Percentiles rank a stretch among this genome's conserved stretches.
Evolutionary conservation across 1,140 invertebrate genomes (phyloP).

Genomic region (Macrobrachium rosenbergii): DNA sequence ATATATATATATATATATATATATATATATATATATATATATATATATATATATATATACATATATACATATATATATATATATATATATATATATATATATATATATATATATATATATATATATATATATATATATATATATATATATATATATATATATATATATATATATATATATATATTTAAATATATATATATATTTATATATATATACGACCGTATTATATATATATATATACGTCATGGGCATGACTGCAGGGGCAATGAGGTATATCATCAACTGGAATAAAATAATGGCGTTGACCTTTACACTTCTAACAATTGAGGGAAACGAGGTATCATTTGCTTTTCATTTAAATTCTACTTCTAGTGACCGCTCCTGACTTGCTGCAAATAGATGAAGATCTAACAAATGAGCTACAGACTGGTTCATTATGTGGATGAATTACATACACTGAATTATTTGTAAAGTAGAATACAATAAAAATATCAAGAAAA

Average conservation of each 20-base stretch:
- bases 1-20: not conserved
- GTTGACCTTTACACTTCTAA: too few species aligned
- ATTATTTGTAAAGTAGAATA: too few species aligned
- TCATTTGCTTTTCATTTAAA: too few species aligned
- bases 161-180: slow-evolving; percentile 46
- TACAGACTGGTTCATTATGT: too few species aligned
- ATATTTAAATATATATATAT: slow-evolving; percentile 31
- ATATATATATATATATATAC: slow-evolving; percentile 11
- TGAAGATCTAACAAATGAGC: too few species aligned
- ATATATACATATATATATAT: slow-evolving; percentile 43
- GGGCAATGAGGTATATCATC: too few species aligned
- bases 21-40: slow-evolving; percentile 6
- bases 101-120: slow-evolving; percentile 35
- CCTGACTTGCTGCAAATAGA: too few species aligned
- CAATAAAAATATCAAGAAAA: too few species aligned
- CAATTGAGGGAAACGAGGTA: too few species aligned
- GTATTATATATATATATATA: not conserved
- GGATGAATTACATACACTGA: too few species aligned
- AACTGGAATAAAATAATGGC: too few species aligned
- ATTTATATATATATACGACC: not conserved
- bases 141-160: slow-evolving; percentile 41
- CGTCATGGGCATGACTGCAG: not conserved
- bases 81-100: slow-evolving; percentile 43
- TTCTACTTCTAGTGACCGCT: too few species aligned
- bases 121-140: slow-evolving; percentile 34